Percentiles rank a stretch among this genome's conserved stretches.
Conservation (phyloP, 2,797 vertebrate species). For the Ciconia nigra region DNA sequence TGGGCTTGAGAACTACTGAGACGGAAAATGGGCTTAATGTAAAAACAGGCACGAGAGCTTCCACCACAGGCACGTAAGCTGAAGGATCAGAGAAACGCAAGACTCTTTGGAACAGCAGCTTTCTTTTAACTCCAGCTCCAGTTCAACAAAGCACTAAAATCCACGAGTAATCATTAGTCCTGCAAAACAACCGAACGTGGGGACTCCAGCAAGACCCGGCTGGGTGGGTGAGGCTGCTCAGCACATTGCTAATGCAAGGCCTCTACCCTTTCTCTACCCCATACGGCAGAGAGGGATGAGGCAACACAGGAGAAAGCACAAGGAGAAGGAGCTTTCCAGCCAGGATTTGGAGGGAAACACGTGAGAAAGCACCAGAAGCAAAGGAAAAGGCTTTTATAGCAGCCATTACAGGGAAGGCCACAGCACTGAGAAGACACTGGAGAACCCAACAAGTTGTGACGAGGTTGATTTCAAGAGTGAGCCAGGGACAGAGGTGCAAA, state of each 20-base stretch:
- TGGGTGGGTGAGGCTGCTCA: not conserved
- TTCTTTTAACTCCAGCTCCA: not conserved
- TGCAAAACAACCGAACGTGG: not conserved
- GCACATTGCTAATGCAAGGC: not conserved
- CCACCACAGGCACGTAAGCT: not conserved
- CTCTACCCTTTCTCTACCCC: not conserved
- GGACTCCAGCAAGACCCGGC: not conserved
- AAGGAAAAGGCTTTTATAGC: not conserved
- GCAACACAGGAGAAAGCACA: fast-evolving
- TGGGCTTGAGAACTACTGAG: not conserved
- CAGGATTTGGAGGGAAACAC: not conserved
- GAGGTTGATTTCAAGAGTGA: not conserved
- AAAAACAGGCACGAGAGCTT: not conserved
- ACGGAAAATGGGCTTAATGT: not conserved
- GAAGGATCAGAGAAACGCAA: not conserved
- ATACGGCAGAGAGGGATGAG: fast-evolving
- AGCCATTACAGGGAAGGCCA: not conserved
- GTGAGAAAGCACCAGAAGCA: not conserved
- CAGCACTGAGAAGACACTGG: not conserved
- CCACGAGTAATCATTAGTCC: not conserved
- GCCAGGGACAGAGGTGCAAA: not conserved
- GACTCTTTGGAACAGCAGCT: not conserved
- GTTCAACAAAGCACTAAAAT: not conserved
- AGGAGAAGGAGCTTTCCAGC: not conserved
- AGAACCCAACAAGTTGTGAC: not conserved